Evolutionary conservation across 2,113 vertebrate species (phyloP).

Genomic region (Calyptommatus sinebrachiatus): DNA sequence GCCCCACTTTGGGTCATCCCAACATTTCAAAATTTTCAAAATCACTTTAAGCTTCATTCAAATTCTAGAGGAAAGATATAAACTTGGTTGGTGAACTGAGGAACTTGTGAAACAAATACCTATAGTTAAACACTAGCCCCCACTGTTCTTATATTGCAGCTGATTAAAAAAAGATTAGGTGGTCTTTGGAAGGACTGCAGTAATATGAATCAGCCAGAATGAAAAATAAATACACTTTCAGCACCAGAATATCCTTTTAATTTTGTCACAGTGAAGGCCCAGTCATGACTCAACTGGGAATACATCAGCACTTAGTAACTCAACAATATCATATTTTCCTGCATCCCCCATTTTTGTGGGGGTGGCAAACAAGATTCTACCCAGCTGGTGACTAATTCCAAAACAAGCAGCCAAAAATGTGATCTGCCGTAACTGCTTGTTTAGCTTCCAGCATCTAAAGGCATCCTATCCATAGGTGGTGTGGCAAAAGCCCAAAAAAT

Average conservation of each 20-base stretch:
- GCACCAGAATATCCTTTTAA: neutral
- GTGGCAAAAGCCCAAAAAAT: neutral
- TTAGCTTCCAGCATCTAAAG: neutral
- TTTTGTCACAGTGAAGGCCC: neutral
- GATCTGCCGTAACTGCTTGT: neutral
- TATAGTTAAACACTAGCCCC: neutral
- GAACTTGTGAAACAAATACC: neutral
- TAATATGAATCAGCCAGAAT: neutral
- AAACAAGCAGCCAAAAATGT: conserved; percentile 12
- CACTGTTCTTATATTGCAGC: neutral
- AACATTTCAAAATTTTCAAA: too few relatives aligned
- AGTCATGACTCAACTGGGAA: conserved; percentile 13
- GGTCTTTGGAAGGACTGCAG: neutral
- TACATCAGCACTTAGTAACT: neutral
- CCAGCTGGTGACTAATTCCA: neutral
- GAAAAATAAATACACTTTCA: neutral
- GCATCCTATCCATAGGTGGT: conserved; percentile 3
- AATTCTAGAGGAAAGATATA: neutral
- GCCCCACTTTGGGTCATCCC: too few relatives aligned
- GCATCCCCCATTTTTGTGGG: neutral
- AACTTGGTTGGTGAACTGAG: neutral
- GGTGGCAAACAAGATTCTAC: neutral
- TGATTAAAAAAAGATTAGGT: neutral
- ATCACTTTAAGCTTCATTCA: too few relatives aligned
- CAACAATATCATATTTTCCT: neutral